Percentiles rank a stretch among this genome's conserved stretches.
phyloP scores from a whole-genome alignment of 1,140 invertebrate genomes.

The Drosophila murphyi region DNA sequence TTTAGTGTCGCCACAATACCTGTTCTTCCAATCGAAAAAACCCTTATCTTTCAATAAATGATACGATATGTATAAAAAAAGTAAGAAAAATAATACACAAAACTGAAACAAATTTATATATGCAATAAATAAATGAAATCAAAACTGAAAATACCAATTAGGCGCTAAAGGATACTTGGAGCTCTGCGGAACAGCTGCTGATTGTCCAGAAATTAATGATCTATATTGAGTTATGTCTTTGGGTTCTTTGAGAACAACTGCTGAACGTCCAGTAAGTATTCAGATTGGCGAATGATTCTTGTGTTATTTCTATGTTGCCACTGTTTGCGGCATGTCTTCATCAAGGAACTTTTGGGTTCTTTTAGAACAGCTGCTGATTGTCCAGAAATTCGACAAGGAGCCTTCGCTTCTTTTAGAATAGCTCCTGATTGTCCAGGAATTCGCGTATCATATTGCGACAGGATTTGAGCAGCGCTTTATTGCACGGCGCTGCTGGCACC shows the following conservation, averaged over 20 bases:
- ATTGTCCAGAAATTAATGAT: neutral
- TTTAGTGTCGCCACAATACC: slow-evolving; percentile 80
- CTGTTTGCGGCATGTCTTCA: no score
- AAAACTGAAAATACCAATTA: slow-evolving; percentile 43
- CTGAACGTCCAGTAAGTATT: neutral
- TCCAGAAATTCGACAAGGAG: neutral
- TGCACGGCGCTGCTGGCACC: slow-evolving; percentile 12
- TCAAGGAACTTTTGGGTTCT: neutral
- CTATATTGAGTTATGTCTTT: neutral
- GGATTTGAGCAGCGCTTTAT: slow-evolving; percentile 57
- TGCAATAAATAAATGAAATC: slow-evolving; percentile 78
- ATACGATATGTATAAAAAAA: slow-evolving; percentile 42
- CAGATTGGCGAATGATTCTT: no score
- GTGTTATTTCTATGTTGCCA: no score
- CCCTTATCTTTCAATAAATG: slow-evolving; percentile 68
- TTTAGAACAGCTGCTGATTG: neutral
- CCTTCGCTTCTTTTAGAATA: slow-evolving; percentile 26
- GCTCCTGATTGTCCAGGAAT: slow-evolving; percentile 62
- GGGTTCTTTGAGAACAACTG: neutral
- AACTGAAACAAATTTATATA: slow-evolving; percentile 73
- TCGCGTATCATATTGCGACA: slow-evolving; percentile 72
- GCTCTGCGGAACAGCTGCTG: neutral
- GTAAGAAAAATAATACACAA: slow-evolving; percentile 1
- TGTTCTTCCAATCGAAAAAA: slow-evolving; percentile 77
- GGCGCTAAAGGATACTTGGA: no score